A percentile compares a stretch with the other conserved stretches of the same genome.
Evolutionary conservation across 1,140 invertebrate genomes (phyloP).

Genomic region (Andrena cerasifolii): DNA sequence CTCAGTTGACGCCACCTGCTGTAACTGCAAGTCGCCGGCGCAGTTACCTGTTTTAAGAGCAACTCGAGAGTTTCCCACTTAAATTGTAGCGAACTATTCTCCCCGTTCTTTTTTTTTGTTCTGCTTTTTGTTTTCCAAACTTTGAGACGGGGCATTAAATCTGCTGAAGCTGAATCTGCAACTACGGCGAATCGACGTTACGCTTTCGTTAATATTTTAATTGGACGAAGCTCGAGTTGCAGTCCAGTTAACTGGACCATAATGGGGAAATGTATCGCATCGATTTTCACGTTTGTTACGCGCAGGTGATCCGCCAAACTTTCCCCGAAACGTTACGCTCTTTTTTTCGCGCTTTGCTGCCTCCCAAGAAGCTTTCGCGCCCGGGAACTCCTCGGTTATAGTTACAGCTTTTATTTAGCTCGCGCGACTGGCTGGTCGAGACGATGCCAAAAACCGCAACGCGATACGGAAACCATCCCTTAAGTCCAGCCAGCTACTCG

Average conservation of each 20-base stretch:
- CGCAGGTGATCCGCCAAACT: too few species aligned
- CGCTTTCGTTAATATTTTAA: too few species aligned
- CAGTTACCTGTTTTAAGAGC: background rate
- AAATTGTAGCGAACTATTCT: background rate
- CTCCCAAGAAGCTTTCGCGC: background rate
- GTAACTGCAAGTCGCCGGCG: background rate
- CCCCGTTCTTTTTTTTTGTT: background rate
- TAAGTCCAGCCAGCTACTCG: constrained; percentile 12
- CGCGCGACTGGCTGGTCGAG: background rate
- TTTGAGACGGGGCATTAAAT: background rate
- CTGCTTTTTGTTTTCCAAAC: background rate
- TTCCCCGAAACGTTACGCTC: too few species aligned
- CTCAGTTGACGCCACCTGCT: background rate
- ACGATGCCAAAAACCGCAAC: background rate
- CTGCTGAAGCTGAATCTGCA: too few species aligned
- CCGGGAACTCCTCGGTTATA: background rate
- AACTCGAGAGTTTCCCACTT: background rate
- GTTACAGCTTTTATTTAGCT: constrained; percentile 1
- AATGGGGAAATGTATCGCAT: too few species aligned
- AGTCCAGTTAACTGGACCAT: too few species aligned
- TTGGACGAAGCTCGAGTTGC: too few species aligned
- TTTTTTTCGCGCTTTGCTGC: too few species aligned
- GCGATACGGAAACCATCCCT: background rate
- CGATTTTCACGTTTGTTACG: too few species aligned
- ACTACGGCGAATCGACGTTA: too few species aligned